Percentiles rank a stretch among this genome's conserved stretches.
These are phyloP conservation scores for Acanthacorydalis orientalis DNA, from an alignment of 2,888 invertebrate species.

Conservation along the genomic window DNA sequence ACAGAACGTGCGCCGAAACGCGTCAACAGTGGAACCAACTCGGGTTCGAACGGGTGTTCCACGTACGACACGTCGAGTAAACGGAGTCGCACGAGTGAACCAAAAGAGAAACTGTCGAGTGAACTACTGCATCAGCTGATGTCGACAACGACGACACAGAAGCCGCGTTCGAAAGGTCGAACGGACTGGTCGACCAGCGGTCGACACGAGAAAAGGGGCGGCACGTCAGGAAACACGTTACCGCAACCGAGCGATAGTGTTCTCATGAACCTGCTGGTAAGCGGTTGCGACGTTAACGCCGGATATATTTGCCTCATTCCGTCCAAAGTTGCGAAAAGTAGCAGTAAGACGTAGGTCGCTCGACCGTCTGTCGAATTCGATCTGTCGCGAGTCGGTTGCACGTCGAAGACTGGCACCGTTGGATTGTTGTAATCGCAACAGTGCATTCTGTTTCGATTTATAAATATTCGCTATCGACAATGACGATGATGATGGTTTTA, in stretches of 20 bases:
- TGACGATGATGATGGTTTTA: too few relatives aligned
- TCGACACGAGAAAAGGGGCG: constrained; percentile 20
- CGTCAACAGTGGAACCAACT: not conserved
- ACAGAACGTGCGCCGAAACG: constrained; percentile 3
- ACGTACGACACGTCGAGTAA: constrained; percentile 16
- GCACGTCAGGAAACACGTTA: constrained; percentile 17
- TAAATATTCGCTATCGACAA: too few relatives aligned
- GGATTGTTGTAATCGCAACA: too few relatives aligned
- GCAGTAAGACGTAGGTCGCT: not conserved
- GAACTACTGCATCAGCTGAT: constrained; percentile 43
- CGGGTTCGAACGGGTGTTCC: not conserved
- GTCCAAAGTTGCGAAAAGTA: constrained; percentile 7
- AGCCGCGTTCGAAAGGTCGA: constrained; percentile 21
- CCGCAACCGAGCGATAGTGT: constrained; percentile 52
- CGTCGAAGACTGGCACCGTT: too few relatives aligned
- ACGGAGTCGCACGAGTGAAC: constrained; percentile 19
- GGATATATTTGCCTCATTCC: constrained; percentile 78
- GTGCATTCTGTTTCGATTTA: too few relatives aligned
- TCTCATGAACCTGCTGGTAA: constrained; percentile 86
- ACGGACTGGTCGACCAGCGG: constrained; percentile 21
- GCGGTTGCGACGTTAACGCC: constrained; percentile 86
- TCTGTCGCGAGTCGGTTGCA: too few relatives aligned
- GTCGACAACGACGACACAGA: constrained; percentile 20
- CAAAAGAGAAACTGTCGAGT: constrained; percentile 25
- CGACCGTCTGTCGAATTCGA: too few relatives aligned